Percentiles rank a stretch among this genome's conserved stretches.
Evolutionary conservation across 2,113 vertebrate species (phyloP).

Genomic region (Myanophis thanlyinensis): DNA sequence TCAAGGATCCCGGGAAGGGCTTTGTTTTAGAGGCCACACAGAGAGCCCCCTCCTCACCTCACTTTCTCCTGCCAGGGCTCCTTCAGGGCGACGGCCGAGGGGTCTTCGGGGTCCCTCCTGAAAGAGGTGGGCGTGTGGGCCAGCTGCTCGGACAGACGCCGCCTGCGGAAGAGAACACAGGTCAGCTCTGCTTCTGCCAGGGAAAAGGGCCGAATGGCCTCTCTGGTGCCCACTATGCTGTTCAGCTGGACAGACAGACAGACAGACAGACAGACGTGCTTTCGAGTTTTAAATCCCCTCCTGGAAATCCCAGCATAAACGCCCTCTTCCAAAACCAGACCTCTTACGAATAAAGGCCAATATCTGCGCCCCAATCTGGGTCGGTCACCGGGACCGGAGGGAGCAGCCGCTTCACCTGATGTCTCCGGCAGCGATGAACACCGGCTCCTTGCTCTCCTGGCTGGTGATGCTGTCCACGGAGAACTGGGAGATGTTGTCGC

Average conservation of each 20-base stretch:
- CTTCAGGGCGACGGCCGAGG: conserved; percentile 94
- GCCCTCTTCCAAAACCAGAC: too few species aligned
- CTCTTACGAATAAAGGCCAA: too few species aligned
- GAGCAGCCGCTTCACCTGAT: conserved; percentile 82
- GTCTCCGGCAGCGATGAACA: conserved; percentile 93
- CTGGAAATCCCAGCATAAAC: not conserved
- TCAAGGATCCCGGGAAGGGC: not conserved
- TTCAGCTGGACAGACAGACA: too few species aligned
- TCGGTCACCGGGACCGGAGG: too few species aligned
- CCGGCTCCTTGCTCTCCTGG: conserved; percentile 92
- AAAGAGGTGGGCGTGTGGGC: conserved; percentile 92
- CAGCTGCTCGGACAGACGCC: conserved; percentile 92
- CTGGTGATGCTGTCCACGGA: conserved; percentile 98
- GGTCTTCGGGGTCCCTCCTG: conserved; percentile 89
- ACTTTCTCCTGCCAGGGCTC: conserved; percentile 99
- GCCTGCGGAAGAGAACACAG: conserved; percentile 58
- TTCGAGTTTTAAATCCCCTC: not conserved
- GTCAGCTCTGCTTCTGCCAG: not conserved
- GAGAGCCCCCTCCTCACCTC: conserved; percentile 66
- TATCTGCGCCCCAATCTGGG: too few species aligned
- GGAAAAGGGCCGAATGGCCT: not conserved
- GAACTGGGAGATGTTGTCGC: conserved; percentile 98
- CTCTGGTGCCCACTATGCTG: too few species aligned
- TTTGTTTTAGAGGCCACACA: too few species aligned
- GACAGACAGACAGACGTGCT: not conserved